Evolutionary conservation across 2,113 vertebrate genomes (phyloP).

Genomic region (Manacus vitellinus): DNA sequence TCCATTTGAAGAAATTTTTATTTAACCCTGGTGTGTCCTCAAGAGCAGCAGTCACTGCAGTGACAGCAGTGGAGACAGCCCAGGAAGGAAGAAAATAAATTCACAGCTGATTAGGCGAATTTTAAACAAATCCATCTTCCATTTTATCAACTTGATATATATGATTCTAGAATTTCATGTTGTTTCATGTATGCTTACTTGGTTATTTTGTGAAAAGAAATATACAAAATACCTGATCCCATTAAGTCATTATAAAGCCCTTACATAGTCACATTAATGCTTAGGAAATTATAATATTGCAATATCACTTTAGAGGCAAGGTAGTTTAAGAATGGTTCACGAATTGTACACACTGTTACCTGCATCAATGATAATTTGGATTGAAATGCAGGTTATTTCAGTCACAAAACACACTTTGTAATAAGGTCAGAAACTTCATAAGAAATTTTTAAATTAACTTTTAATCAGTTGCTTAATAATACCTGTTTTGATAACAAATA

Average conservation of each 20-base stretch:
- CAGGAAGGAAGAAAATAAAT: conserved; percentile 21
- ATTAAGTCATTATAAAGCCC: conserved; percentile 49
- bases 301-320: conserved; percentile 31
- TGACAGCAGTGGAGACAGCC: neutral
- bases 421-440: conserved; percentile 33
- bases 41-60: neutral
- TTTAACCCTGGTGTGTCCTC: neutral
- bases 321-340: conserved; percentile 28
- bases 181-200: conserved; percentile 40
- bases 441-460: conserved; percentile 2
- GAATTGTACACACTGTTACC: conserved; percentile 1
- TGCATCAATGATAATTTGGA: conserved; percentile 58
- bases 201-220: conserved; percentile 58
- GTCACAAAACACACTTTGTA: neutral
- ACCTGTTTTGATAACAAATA: neutral
- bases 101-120: conserved; percentile 34
- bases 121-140: conserved; percentile 55
- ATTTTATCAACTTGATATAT: conserved; percentile 7
- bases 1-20: neutral
- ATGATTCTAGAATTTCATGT: conserved; percentile 44
- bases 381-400: conserved; percentile 54
- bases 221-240: conserved; percentile 34
- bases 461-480: conserved; percentile 42
- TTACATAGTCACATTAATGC: conserved; percentile 55
- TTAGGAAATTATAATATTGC: conserved; percentile 53